Percentiles rank a stretch among this genome's conserved stretches.
Conservation (phyloP, 2,113 vertebrate species). For the Callopanchax toddi region DNA sequence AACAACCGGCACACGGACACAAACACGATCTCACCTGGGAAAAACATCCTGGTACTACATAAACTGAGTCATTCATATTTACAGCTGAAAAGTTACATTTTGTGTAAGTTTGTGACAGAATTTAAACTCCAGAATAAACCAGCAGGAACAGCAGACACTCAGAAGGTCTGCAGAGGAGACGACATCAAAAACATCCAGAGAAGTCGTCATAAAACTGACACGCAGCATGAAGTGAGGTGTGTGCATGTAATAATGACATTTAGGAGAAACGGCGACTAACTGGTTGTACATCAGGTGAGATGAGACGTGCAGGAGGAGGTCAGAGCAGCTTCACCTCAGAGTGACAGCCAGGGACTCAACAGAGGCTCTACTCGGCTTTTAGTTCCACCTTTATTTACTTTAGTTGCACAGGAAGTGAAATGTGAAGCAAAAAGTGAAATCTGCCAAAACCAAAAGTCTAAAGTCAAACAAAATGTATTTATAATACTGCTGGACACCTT, state of each 20-base stretch:
- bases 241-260: not conserved
- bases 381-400: slow-evolving; percentile 21
- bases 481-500: no score
- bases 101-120: not conserved
- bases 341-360: slow-evolving; percentile 35
- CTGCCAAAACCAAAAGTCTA: no score
- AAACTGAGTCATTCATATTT: not conserved
- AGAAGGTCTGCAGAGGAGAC: not conserved
- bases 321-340: not conserved
- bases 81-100: not conserved
- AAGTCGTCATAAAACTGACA: no score
- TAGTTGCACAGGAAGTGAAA: slow-evolving; percentile 1
- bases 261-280: not conserved
- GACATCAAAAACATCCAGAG: not conserved
- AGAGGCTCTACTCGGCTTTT: slow-evolving; percentile 4
- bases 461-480: no score
- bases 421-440: no score
- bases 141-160: not conserved
- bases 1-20: no score
- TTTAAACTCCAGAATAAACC: not conserved
- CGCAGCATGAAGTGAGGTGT: not conserved
- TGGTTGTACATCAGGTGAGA: slow-evolving; percentile 2
- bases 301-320: slow-evolving; percentile 27
- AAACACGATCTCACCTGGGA: no score
- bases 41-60: no score